Percentiles rank a stretch among this genome's conserved stretches.
phyloP scores from a whole-genome alignment of 2,113 vertebrate genomes.

The Neofelis nebulosa region DNA sequence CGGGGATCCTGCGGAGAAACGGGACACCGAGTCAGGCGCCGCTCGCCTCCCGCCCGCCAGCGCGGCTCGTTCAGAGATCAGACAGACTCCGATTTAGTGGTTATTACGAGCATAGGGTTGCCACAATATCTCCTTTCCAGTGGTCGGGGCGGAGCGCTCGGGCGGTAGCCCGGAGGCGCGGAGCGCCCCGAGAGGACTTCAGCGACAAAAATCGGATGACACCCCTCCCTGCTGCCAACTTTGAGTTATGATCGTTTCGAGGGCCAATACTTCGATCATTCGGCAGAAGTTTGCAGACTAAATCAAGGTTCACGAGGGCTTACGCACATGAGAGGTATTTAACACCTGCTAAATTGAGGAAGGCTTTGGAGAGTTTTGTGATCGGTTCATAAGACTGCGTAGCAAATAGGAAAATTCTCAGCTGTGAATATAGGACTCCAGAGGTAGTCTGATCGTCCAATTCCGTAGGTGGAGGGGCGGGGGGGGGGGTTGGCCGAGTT shows the following conservation, averaged over 20 bases:
- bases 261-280: neutral
- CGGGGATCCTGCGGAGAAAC: slow-evolving; percentile 93
- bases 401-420: neutral
- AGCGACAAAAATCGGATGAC: neutral
- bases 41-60: fast-evolving
- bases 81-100: slow-evolving; percentile 92
- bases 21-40: slow-evolving; percentile 79
- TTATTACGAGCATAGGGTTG: slow-evolving; percentile 97
- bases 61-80: slow-evolving; percentile 76
- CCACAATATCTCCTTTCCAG: slow-evolving; percentile 91
- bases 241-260: neutral
- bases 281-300: neutral
- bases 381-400: neutral
- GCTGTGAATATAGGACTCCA: neutral
- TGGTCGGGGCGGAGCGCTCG: neutral
- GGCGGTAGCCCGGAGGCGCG: slow-evolving; percentile 60
- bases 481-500: neutral
- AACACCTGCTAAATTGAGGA: neutral
- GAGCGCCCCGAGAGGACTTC: neutral
- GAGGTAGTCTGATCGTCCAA: neutral
- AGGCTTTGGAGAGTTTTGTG: neutral
- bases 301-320: neutral
- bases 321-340: neutral
- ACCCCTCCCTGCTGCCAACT: neutral
- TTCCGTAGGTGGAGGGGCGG: neutral